These are phyloP conservation scores for Diplodus sargus DNA, from an alignment of 2,797 vertebrate genomes.

Conservation along the genomic window DNA sequence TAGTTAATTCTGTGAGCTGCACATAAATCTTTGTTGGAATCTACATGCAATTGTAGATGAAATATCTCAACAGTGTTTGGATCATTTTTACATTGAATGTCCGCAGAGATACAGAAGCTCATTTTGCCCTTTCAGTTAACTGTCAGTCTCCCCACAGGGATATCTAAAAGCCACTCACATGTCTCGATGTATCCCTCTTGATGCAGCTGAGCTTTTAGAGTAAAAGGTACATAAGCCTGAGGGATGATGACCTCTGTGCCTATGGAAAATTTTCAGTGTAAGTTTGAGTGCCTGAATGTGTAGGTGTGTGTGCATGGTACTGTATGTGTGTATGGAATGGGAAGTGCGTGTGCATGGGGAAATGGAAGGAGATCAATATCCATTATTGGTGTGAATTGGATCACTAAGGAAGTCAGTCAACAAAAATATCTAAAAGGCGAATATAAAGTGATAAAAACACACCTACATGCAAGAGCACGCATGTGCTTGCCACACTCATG, in stretches of 20 bases:
- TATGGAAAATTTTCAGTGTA: constrained; percentile 66
- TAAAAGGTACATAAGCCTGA: constrained; percentile 70
- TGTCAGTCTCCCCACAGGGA: constrained; percentile 74
- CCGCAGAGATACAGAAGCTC: constrained; percentile 51
- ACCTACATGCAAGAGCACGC: constrained; percentile 17
- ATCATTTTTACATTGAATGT: constrained; percentile 44
- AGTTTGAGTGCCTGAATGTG: constrained; percentile 56
- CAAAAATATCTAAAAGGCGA: constrained; percentile 31
- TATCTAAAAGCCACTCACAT: constrained; percentile 78
- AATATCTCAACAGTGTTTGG: constrained; percentile 18
- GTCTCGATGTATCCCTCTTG: constrained; percentile 66
- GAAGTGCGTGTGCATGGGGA: background rate
- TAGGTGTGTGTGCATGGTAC: constrained; percentile 8
- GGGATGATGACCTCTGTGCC: constrained; percentile 70
- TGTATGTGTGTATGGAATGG: constrained; percentile 11
- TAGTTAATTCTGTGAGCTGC: background rate
- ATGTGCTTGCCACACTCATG: constrained; percentile 5
- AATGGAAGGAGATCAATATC: constrained; percentile 54
- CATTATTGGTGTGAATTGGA: constrained; percentile 64
- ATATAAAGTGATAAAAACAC: constrained; percentile 46
- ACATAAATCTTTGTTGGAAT: background rate
- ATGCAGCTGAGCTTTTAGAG: constrained; percentile 76
- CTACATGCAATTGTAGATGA: background rate
- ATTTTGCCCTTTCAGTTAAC: constrained; percentile 67
- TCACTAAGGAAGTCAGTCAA: constrained; percentile 55